These are phyloP conservation scores for Mycetomoellerius zeteki DNA, from an alignment of 1,140 invertebrate genomes.

Conservation along the genomic window DNA sequence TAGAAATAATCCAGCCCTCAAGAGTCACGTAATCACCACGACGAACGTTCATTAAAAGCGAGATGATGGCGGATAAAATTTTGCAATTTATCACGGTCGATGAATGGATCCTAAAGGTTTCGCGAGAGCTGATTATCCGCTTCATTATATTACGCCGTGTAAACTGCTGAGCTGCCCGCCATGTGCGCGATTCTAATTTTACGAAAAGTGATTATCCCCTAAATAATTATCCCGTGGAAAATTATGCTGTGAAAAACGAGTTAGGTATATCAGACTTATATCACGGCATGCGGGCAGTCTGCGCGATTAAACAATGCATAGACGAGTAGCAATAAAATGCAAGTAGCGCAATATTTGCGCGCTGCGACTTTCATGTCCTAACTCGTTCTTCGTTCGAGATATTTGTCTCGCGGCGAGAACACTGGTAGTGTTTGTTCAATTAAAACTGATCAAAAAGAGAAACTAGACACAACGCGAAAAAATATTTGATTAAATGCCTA, in stretches of 20 bases:
- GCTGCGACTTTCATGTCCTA: background rate
- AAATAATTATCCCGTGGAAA: constrained; percentile 56
- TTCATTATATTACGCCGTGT: constrained; percentile 43
- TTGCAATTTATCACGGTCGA: constrained; percentile 56
- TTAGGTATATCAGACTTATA: constrained; percentile 42
- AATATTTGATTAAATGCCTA: constrained; percentile 32
- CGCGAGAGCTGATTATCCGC: constrained; percentile 36
- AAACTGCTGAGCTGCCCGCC: constrained; percentile 21
- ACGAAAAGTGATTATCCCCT: constrained; percentile 65
- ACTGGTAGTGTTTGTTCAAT: constrained; percentile 40
- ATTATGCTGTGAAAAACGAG: constrained; percentile 52
- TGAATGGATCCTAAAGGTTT: constrained; percentile 45
- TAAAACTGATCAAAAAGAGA: constrained; percentile 4
- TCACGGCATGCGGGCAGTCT: constrained; percentile 27
- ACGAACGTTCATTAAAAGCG: constrained; percentile 44
- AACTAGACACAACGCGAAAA: background rate
- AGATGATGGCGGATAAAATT: constrained; percentile 46
- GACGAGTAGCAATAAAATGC: constrained; percentile 30
- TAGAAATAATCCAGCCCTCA: constrained; percentile 18
- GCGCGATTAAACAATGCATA: constrained; percentile 60
- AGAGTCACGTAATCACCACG: constrained; percentile 41
- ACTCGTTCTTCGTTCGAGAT: background rate
- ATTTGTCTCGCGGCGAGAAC: constrained; percentile 6
- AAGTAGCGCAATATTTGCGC: constrained; percentile 3
- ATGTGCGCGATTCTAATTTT: constrained; percentile 59